phyloP scores from a whole-genome alignment of 2,888 invertebrate species.

The Bedellia somnulentella region DNA sequence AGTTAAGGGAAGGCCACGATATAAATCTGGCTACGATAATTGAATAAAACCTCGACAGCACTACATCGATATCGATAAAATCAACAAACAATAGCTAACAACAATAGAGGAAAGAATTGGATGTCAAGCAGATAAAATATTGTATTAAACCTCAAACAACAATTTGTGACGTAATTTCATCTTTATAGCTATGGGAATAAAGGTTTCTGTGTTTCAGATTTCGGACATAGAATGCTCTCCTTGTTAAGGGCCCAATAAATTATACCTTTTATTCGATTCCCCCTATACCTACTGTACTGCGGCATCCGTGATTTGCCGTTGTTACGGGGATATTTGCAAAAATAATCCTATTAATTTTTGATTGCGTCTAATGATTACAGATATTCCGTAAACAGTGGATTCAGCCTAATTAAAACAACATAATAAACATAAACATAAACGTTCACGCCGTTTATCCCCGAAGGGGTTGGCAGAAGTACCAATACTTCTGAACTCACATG shows the following conservation, averaged over 20 bases:
- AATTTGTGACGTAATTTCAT: neutral
- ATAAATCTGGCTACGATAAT: no score
- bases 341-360: no score
- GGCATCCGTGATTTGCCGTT: constrained; percentile 4
- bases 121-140: constrained; percentile 39
- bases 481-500: no score
- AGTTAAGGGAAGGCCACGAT: no score
- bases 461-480: no score
- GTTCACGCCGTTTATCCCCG: no score
- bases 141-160: constrained; percentile 8
- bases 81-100: constrained; percentile 22
- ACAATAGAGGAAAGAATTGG: constrained; percentile 32
- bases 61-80: constrained; percentile 12
- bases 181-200: neutral
- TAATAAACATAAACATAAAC: no score
- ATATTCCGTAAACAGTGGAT: no score
- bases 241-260: constrained; percentile 34
- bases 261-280: constrained; percentile 24
- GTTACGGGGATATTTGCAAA: no score
- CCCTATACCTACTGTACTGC: constrained; percentile 11
- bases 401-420: no score
- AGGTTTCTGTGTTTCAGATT: no score
- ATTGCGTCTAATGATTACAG: no score
- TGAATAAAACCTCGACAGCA: neutral
- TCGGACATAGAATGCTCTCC: constrained; percentile 36